These are phyloP conservation scores for Acanthosepion lycidas DNA, from an alignment of 2,888 invertebrate species.

Conservation along the genomic window DNA sequence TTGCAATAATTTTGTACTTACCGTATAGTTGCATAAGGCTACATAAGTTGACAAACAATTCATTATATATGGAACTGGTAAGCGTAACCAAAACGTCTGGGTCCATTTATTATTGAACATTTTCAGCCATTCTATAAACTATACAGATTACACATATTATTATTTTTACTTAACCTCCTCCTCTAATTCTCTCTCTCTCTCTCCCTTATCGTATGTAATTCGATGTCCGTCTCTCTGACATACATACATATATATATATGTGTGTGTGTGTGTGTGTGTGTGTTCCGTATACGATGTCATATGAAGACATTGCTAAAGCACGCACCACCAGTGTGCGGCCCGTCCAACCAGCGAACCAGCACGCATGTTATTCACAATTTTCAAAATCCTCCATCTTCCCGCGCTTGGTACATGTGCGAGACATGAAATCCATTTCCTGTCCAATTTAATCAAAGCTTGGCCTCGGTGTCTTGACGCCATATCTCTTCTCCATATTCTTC, in stretches of 20 bases:
- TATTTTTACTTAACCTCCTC: no score
- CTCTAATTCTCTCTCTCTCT: no score
- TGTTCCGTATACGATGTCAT: background rate
- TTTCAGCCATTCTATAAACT: no score
- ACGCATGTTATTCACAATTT: background rate
- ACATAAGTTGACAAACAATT: no score
- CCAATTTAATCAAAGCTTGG: background rate
- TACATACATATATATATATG: background rate
- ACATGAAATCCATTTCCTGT: background rate
- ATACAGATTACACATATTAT: no score
- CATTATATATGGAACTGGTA: no score
- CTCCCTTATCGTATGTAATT: no score
- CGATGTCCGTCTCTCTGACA: no score
- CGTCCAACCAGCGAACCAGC: background rate
- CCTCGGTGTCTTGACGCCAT: background rate
- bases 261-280: background rate
- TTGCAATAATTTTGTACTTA: no score
- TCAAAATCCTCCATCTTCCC: background rate
- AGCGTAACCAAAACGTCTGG: no score
- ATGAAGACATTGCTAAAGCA: background rate
- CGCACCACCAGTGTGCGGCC: background rate
- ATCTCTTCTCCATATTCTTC: background rate
- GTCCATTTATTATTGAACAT: no score
- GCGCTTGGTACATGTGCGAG: background rate
- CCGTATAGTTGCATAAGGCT: no score